Evolutionary conservation across 2,797 vertebrate species (phyloP).

Genomic region (Lophius americanus): DNA sequence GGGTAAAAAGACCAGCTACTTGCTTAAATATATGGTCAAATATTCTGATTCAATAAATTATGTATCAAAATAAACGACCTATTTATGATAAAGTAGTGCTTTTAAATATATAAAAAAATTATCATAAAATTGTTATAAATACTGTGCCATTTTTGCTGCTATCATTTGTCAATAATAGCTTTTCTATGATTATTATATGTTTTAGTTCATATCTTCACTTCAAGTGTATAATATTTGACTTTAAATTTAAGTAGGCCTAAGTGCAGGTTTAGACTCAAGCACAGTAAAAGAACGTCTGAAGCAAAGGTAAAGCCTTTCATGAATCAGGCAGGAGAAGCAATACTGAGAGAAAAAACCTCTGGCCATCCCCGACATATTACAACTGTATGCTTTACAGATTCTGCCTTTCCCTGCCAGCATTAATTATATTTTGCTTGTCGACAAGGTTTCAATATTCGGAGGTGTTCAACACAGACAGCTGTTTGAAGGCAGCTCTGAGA

Average conservation of each 20-base stretch:
- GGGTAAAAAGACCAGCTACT: too few relatives aligned
- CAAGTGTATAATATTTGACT: constrained; percentile 5
- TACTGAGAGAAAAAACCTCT: constrained; percentile 46
- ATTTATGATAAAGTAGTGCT: too few relatives aligned
- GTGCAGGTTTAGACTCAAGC: constrained; percentile 15
- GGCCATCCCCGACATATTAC: constrained; percentile 41
- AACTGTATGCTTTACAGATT: constrained; percentile 40
- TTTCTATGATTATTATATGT: too few relatives aligned
- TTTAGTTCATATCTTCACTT: too few relatives aligned
- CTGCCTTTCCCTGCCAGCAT: constrained; percentile 40
- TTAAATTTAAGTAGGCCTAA: constrained; percentile 23
- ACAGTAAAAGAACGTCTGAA: constrained; percentile 16
- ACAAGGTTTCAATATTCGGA: constrained; percentile 43
- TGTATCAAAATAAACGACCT: too few relatives aligned
- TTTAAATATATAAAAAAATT: too few relatives aligned
- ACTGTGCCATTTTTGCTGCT: too few relatives aligned
- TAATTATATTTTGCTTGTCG: constrained; percentile 54
- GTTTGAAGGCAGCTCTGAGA: constrained; percentile 40
- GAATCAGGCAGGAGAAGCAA: constrained; percentile 29
- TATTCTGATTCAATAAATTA: background rate
- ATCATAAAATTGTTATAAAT: too few relatives aligned
- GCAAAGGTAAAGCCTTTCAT: constrained; percentile 32
- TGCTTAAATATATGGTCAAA: background rate
- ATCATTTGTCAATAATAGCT: too few relatives aligned
- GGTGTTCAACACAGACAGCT: constrained; percentile 45